phyloP scores from a whole-genome alignment of 2,113 vertebrate genomes.

The Vidua macroura region DNA sequence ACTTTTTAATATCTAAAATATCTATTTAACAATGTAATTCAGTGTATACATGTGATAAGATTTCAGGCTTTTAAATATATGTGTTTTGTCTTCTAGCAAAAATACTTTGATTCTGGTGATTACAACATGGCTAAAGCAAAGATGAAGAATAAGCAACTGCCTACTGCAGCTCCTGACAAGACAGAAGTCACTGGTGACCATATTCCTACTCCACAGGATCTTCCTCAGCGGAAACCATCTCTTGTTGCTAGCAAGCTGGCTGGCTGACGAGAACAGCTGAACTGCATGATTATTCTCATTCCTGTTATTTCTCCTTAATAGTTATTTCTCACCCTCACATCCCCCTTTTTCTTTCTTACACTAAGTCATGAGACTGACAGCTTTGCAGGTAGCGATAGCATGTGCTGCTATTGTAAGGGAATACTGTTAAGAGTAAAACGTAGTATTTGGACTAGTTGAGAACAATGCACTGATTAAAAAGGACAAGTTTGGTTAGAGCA shows the following conservation, averaged over 20 bases:
- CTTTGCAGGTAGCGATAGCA: slow-evolving; percentile 76
- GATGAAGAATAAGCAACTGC: slow-evolving; percentile 96
- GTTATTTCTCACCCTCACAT: slow-evolving; percentile 67
- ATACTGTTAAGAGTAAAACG: slow-evolving; percentile 65
- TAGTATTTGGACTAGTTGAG: slow-evolving; percentile 74
- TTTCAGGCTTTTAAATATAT: neutral
- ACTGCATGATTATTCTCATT: slow-evolving; percentile 81
- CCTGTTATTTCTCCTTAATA: slow-evolving; percentile 75
- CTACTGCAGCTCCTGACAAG: slow-evolving; percentile 91
- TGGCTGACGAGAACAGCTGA: slow-evolving; percentile 83
- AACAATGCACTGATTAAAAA: slow-evolving; percentile 78
- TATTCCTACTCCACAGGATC: slow-evolving; percentile 98
- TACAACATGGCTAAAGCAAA: slow-evolving; percentile 99
- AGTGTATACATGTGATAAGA: neutral
- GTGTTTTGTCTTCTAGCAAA: slow-evolving; percentile 84
- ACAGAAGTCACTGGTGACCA: slow-evolving; percentile 97
- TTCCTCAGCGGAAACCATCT: slow-evolving; percentile 98
- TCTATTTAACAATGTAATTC: neutral
- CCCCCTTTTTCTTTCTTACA: slow-evolving; percentile 72
- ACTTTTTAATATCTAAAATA: neutral
- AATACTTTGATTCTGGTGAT: slow-evolving; percentile 99
- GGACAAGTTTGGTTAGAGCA: slow-evolving; percentile 74
- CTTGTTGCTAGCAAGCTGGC: slow-evolving; percentile 97
- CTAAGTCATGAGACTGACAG: slow-evolving; percentile 75
- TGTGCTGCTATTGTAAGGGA: slow-evolving; percentile 78